These are phyloP conservation scores for Galbula dea DNA, from an alignment of 2,113 vertebrate genomes.

Conservation along the genomic window DNA sequence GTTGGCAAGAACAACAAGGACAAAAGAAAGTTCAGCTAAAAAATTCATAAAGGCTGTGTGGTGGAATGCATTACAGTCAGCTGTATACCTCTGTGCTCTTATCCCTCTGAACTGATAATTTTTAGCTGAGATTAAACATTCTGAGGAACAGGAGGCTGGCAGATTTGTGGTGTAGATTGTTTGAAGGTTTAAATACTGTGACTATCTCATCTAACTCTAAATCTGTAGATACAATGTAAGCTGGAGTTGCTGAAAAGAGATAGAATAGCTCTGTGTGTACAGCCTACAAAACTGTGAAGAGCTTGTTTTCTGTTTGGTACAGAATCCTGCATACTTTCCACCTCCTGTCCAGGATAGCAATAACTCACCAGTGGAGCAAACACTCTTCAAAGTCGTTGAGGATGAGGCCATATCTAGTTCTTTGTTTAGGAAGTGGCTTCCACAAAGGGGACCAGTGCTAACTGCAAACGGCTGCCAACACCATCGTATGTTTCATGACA, in stretches of 20 bases:
- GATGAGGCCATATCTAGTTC: background rate
- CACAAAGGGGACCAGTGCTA: background rate
- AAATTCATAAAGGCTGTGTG: constrained; percentile 36
- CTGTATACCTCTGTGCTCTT: constrained; percentile 21
- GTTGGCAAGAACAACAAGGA: constrained; percentile 53
- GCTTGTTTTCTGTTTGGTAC: background rate
- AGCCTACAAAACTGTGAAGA: background rate
- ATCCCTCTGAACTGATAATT: constrained; percentile 21
- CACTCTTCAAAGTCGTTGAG: background rate
- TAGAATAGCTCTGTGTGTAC: background rate
- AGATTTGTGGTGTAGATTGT: constrained; percentile 36
- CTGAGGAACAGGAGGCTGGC: constrained; percentile 45
- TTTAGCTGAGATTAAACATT: constrained; percentile 27
- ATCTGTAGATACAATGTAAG: constrained; percentile 26
- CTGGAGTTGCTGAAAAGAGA: constrained; percentile 36
- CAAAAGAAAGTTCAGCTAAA: constrained; percentile 48
- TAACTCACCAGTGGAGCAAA: constrained; percentile 15
- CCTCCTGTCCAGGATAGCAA: background rate
- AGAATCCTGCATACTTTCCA: background rate
- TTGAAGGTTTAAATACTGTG: constrained; percentile 52
- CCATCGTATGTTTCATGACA: constrained; percentile 52
- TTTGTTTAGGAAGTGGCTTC: background rate
- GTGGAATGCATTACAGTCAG: constrained; percentile 27
- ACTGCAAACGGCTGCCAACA: constrained; percentile 5
- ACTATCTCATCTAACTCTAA: constrained; percentile 54